phyloP scores from a whole-genome alignment of 1,140 invertebrate genomes.

The Dreissena rostriformis region DNA sequence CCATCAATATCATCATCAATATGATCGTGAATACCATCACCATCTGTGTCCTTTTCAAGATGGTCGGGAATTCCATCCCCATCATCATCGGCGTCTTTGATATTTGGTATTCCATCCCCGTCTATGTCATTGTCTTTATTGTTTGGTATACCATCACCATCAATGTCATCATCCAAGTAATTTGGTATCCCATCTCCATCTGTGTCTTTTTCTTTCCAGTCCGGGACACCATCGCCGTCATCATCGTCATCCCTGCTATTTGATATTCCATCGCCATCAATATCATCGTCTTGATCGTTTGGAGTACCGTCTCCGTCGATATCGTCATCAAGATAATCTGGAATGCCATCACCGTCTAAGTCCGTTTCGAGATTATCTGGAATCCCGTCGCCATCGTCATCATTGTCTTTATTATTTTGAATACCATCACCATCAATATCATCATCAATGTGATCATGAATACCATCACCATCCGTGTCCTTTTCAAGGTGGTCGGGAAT shows the following conservation, averaged over 20 bases:
- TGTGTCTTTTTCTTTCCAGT: slow-evolving; percentile 62
- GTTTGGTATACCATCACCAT: slow-evolving; percentile 74
- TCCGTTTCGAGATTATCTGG: slow-evolving; percentile 70
- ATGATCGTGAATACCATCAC: slow-evolving; percentile 66
- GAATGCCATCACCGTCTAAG: slow-evolving; percentile 71
- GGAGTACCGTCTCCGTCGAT: slow-evolving; percentile 62
- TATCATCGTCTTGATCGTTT: slow-evolving; percentile 57
- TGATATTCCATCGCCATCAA: slow-evolving; percentile 69
- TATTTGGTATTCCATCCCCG: slow-evolving; percentile 69
- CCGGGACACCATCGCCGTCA: slow-evolving; percentile 72
- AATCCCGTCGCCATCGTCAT: slow-evolving; percentile 75
- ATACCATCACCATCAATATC: slow-evolving; percentile 71
- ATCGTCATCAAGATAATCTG: slow-evolving; percentile 69
- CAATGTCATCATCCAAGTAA: slow-evolving; percentile 66
- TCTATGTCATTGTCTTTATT: slow-evolving; percentile 67
- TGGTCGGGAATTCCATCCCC: slow-evolving; percentile 73
- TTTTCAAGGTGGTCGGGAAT: slow-evolving; percentile 70
- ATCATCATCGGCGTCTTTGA: slow-evolving; percentile 70
- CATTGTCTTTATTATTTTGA: slow-evolving; percentile 65
- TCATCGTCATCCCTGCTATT: slow-evolving; percentile 65
- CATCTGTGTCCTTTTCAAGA: slow-evolving; percentile 55
- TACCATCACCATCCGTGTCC: slow-evolving; percentile 67
- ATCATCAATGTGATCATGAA: slow-evolving; percentile 67
- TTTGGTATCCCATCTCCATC: slow-evolving; percentile 75
- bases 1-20: slow-evolving; percentile 64